phyloP scores from a whole-genome alignment of 2,797 vertebrate genomes.

The Lagocephalus sceleratus region DNA sequence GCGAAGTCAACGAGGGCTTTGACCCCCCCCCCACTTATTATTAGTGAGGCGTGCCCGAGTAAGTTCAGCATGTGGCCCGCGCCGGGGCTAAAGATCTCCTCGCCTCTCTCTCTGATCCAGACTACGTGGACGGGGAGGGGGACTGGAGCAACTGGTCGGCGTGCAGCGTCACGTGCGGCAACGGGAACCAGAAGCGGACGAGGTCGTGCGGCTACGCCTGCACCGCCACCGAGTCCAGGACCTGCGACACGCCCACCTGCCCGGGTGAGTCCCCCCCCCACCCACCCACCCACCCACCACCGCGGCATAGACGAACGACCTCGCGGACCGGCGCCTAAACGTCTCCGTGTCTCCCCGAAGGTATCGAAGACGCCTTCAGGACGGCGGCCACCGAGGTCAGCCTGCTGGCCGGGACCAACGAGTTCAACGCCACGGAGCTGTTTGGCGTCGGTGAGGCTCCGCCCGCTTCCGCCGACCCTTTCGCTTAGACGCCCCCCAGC shows the following conservation, averaged over 20 bases:
- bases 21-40: conserved; percentile 51
- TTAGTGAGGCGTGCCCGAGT: conserved; percentile 76
- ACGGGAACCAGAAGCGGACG: conserved; percentile 91
- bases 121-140: conserved; percentile 89
- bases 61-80: conserved; percentile 75
- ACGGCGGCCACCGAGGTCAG: conserved; percentile 96
- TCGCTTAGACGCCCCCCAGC: conserved; percentile 36
- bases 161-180: conserved; percentile 90
- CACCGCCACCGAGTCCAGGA: conserved; percentile 91
- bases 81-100: conserved; percentile 62
- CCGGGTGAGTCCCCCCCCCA: conserved; percentile 79
- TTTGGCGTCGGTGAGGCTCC: conserved; percentile 92
- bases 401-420: conserved; percentile 90
- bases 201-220: conserved; percentile 92
- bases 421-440: conserved; percentile 94
- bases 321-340: no score
- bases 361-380: conserved; percentile 95
- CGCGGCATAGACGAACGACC: no score
- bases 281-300: no score
- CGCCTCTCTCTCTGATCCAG: conserved; percentile 60
- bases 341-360: conserved; percentile 71
- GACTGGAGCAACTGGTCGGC: conserved; percentile 93
- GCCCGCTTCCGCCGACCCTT: conserved; percentile 21
- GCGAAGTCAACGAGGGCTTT: conserved; percentile 69
- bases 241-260: conserved; percentile 89